Evolutionary conservation across 1,140 invertebrate species (phyloP).

Genomic region (Caligus rogercresseyi): DNA sequence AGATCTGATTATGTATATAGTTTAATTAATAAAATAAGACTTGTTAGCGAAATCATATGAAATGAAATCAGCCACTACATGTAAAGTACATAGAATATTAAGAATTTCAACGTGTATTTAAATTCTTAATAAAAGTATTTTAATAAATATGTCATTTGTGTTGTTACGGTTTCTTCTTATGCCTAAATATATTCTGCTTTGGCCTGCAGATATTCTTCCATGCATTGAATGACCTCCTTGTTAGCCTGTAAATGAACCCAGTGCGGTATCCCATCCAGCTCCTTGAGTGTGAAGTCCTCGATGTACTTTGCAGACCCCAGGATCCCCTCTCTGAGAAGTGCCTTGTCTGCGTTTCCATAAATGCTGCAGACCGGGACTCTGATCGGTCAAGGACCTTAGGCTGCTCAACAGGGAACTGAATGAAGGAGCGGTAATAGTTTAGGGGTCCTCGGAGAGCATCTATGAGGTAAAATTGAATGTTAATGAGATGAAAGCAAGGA

Average conservation of each 20-base stretch:
- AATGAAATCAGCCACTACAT: too few species aligned
- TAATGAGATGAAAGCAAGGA: too few species aligned
- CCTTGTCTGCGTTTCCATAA: conserved; percentile 12
- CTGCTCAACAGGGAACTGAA: not conserved
- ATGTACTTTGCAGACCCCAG: conserved; percentile 9
- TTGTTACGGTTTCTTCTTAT: too few species aligned
- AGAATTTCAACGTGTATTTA: too few species aligned
- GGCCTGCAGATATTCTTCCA: conserved; percentile 17
- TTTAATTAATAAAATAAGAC: too few species aligned
- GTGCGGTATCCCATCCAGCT: conserved; percentile 21
- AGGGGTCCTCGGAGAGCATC: conserved; percentile 21
- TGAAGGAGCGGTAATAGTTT: conserved; percentile 23
- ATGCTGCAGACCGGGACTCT: conserved; percentile 10
- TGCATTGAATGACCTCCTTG: conserved; percentile 18
- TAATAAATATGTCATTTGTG: too few species aligned
- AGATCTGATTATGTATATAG: too few species aligned
- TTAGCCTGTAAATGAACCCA: conserved; percentile 22
- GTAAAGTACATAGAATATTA: too few species aligned
- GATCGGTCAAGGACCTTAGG: not conserved
- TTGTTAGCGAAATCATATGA: too few species aligned
- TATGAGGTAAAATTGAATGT: not conserved
- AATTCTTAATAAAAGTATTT: too few species aligned
- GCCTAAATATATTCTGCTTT: not conserved
- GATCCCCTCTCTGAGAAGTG: not conserved
- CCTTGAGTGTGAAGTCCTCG: conserved; percentile 3